Base-by-base conservation (phyloP, 2,888 invertebrate species). In the Bimastos eiseni region DNA sequence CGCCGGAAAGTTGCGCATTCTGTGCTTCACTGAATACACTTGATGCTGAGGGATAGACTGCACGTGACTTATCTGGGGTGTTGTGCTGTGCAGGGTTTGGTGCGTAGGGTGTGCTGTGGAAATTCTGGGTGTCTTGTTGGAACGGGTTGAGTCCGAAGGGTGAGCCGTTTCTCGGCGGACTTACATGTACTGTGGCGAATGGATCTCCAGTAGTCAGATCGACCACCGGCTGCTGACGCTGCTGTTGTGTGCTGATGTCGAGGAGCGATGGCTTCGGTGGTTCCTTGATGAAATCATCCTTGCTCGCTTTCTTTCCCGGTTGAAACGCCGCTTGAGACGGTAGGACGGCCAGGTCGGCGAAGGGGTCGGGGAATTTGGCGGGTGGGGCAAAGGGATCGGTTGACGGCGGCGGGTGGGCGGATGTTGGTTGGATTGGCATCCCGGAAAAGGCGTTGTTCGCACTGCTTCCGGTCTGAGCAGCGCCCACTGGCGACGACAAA, bases 231-330 rank as follows among this genome's bases (percentile, higher is more conserved):
- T 33, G 86, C 24, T 37, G 38, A 4, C 38, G 34, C 44, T 41
- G 83, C 44, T 88, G 83, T 33, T 89, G 89, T 21, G 34, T 15
- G n/a, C 88, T 86, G 38, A 91, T 55, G 49, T 90, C 91, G 36
- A 91, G 41, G 24, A 91, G 83, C 24, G 91, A 83, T 24, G 90
- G 90, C 83, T 91, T 91, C 49, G 91, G 90, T 15, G 91, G 90
- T n/a, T 90, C 90, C 89, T 90, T 91, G 84, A 89, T 88, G 70
- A 91, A 91, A 33, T 91, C 91, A 11, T 83, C 90, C 88, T 84
- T 91, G 83, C 41, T 90, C n/a, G 55, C 89, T 33, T 88, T 49
- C 83, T 41, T 8, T 24, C 86, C 88, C n/a, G 89, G 89, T n/a
- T 36, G 41, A 30, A 37, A n/a, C 34, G 89, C 41, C 89, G 41